phyloP scores from a whole-genome alignment of 2,888 invertebrate species.

The Epirrita christyi region DNA sequence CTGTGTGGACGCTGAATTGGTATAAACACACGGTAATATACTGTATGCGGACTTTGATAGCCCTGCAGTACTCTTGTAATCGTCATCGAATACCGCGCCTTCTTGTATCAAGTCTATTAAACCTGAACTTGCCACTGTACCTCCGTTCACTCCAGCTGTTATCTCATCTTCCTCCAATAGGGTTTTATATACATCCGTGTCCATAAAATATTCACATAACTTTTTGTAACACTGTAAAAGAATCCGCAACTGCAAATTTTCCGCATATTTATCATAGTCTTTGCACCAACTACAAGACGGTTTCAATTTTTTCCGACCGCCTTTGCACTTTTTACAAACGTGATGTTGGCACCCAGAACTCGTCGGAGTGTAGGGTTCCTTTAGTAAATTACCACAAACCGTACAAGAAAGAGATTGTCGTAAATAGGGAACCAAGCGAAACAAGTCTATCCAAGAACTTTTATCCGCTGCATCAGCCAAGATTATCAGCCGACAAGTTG shows the following conservation, averaged over 20 bases:
- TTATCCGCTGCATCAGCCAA: conserved; percentile 89
- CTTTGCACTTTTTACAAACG: conserved; percentile 93
- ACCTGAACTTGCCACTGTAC: conserved; percentile 82
- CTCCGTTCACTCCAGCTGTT: conserved; percentile 80
- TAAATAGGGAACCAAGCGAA: conserved; percentile 92
- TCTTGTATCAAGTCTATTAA: conserved; percentile 91
- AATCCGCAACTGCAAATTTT: conserved; percentile 92
- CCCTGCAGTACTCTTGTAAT: conserved; percentile 89
- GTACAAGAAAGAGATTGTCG: conserved; percentile 95
- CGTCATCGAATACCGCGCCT: conserved; percentile 91
- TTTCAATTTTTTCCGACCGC: conserved; percentile 93
- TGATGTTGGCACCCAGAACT: conserved; percentile 94
- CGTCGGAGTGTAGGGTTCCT: conserved; percentile 92
- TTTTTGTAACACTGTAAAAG: conserved; percentile 95
- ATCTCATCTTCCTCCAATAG: conserved; percentile 82
- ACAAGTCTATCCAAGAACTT: conserved; percentile 92
- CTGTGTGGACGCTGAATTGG: conserved; percentile 84
- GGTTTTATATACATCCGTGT: conserved; percentile 88
- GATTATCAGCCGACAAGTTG: conserved; percentile 91
- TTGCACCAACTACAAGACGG: conserved; percentile 94
- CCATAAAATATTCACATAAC: conserved; percentile 92
- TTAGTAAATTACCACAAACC: conserved; percentile 93
- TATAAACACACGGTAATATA: conserved; percentile 89
- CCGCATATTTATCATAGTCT: conserved; percentile 92
- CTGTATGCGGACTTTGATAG: conserved; percentile 90